phyloP scores from a whole-genome alignment of 2,888 invertebrate genomes.

The Mycogona germanica region DNA sequence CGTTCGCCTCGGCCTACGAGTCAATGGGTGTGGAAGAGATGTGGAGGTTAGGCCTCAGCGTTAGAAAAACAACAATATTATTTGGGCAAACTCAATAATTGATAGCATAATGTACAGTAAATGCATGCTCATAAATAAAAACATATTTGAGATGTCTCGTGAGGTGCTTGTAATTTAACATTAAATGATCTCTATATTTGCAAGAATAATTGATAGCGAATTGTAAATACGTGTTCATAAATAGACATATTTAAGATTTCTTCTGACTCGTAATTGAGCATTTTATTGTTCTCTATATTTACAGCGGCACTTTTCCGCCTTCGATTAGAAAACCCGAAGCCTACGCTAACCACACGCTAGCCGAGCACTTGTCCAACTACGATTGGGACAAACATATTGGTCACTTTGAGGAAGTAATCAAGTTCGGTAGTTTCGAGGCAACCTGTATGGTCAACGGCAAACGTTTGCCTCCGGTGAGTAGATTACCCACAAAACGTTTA shows the following conservation, averaged over 20 bases:
- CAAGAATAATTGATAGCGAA: no score
- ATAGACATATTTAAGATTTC: no score
- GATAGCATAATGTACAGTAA: no score
- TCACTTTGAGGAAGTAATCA: slow-evolving; percentile 1
- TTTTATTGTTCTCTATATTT: slow-evolving; percentile 1
- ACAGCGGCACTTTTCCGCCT: not conserved
- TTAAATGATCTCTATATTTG: no score
- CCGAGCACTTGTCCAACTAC: slow-evolving; percentile 2
- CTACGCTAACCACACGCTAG: slow-evolving; percentile 1
- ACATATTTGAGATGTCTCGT: no score
- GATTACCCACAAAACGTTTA: no score
- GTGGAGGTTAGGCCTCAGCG: slow-evolving; percentile 9
- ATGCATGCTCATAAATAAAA: no score
- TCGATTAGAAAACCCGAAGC: not conserved
- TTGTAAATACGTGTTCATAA: no score
- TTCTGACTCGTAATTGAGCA: no score
- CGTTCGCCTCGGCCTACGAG: not conserved
- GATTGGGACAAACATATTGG: slow-evolving; percentile 19
- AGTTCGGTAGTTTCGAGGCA: slow-evolving; percentile 1
- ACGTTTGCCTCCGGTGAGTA: slow-evolving; percentile 5
- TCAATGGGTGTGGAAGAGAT: slow-evolving; percentile 8
- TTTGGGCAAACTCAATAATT: no score
- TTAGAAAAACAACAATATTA: no score
- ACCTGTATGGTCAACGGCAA: not conserved
- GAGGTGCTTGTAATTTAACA: no score